Conservation (phyloP, 2,888 invertebrate genomes). For the Pterostichus madidus region DNA sequence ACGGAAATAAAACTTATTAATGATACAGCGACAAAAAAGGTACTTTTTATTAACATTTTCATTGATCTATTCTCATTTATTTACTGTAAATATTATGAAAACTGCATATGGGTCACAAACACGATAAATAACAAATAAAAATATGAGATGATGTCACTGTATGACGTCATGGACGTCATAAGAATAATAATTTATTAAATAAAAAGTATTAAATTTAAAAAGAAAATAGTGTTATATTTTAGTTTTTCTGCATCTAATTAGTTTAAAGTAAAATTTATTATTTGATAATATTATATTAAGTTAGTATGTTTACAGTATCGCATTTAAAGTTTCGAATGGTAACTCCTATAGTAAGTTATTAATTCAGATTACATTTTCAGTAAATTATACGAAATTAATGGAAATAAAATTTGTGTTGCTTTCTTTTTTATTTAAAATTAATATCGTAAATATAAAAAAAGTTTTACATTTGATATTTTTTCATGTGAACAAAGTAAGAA, state of each 20-base stretch:
- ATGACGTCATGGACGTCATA: conserved; percentile 52
- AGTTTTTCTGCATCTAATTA: not conserved
- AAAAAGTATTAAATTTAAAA: not conserved
- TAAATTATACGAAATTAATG: too few relatives aligned
- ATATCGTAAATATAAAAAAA: too few relatives aligned
- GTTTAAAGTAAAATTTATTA: too few relatives aligned
- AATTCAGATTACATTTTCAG: too few relatives aligned
- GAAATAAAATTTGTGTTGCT: too few relatives aligned
- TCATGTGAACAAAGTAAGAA: not conserved
- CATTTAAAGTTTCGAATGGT: too few relatives aligned
- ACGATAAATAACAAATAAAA: conserved; percentile 17
- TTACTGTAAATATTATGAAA: conserved; percentile 23
- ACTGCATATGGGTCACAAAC: conserved; percentile 13
- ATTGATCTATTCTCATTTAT: conserved; percentile 8
- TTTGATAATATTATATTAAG: too few relatives aligned
- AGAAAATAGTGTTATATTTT: not conserved
- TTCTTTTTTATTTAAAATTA: too few relatives aligned
- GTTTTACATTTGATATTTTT: not conserved
- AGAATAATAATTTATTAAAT: not conserved
- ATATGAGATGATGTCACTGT: conserved; percentile 12
- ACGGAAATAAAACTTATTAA: conserved; percentile 77
- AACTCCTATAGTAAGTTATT: too few relatives aligned
- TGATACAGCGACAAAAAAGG: conserved; percentile 72
- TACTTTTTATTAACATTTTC: conserved; percentile 66
- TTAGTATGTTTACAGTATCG: too few relatives aligned